Evolutionary conservation across 2,113 vertebrate species (phyloP), one percentile per base, ranked within the genome.

Genomic region (Austrofundulus limnaeus): DNA sequence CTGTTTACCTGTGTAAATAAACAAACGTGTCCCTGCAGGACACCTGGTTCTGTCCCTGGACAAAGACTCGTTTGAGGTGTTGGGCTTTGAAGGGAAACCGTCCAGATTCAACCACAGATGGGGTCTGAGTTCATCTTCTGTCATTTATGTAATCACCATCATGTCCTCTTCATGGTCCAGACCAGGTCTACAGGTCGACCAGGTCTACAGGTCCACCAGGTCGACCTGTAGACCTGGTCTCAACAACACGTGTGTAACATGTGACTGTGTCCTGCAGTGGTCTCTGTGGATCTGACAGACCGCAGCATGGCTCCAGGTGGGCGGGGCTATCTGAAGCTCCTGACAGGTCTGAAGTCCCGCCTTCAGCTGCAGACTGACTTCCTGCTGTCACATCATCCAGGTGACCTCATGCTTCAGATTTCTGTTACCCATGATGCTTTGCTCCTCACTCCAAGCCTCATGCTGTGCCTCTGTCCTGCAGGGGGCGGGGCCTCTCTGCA

Each of bases 41-140:
- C 95, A 90, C 46, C 87, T 99, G 63, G 89, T 93, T 82, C 82
- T 99, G 5, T 98, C 96, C 28, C 87, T 98, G 80, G 93, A 95
- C 78, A 99, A 97, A 81, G 95, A 98, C 81, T 95, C 95, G 0
- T 98, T 95, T 0, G 94, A 98, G 84, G 82, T 94, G 28, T 90
- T 95, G 83, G 97, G 97, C 34, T 81, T 98, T 28, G 93, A 98
- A 43, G 96, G 96, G 42, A 88, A 16, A 55, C 92, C 93, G 3
- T 97, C 95, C 31, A 88, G 24, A 16, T 97, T 94, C 88, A 94
- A 90, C 79, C 92, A 93, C 74, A 93, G 87, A 93, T 95, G 92
- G 0, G 92, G 97, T 98, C 81, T 86, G 93, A 42, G 16, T 20
- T 23, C 15, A 1, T 14, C 2, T 34, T 19, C 23, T 9, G 0